A percentile compares a stretch with the other conserved stretches of the same genome.
These are phyloP conservation scores for Rhinogobio ventralis DNA, from an alignment of 2,797 vertebrate species.

Conservation along the genomic window DNA sequence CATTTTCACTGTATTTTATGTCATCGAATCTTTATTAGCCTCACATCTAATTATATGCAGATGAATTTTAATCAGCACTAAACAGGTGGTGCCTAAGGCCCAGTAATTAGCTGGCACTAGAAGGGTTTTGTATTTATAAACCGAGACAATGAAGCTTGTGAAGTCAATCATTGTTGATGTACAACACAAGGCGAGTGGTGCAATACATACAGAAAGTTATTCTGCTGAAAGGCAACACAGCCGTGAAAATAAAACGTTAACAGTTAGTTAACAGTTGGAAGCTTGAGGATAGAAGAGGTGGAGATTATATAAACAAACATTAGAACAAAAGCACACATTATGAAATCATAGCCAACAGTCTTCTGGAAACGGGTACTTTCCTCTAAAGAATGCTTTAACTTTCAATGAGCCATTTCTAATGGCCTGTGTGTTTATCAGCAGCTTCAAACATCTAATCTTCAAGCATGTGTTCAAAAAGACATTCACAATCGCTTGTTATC, in stretches of 20 bases:
- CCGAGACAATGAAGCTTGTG: not conserved
- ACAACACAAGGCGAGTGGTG: not conserved
- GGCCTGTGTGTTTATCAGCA: not conserved
- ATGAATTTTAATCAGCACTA: not conserved
- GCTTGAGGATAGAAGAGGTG: constrained; percentile 13
- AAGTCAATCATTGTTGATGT: not conserved
- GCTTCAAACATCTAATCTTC: not conserved
- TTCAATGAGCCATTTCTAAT: not conserved
- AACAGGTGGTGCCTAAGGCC: not conserved
- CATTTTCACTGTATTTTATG: not conserved
- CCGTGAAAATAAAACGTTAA: not conserved
- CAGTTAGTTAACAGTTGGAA: too few species aligned
- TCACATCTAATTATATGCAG: not conserved
- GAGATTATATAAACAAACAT: constrained; percentile 27
- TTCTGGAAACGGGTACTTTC: constrained; percentile 1
- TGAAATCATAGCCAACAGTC: not conserved
- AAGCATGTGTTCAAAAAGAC: not conserved
- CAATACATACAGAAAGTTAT: not conserved
- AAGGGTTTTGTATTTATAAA: not conserved
- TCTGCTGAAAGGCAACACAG: not conserved
- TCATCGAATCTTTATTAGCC: not conserved
- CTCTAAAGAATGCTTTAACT: constrained; percentile 13
- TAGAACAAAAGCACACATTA: constrained; percentile 13
- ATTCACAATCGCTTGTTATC: not conserved
- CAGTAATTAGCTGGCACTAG: not conserved